A percentile compares a stretch with the other conserved stretches of the same genome.
Evolutionary conservation across 1,140 invertebrate species (phyloP).

Genomic region (Chironomus tepperi): DNA sequence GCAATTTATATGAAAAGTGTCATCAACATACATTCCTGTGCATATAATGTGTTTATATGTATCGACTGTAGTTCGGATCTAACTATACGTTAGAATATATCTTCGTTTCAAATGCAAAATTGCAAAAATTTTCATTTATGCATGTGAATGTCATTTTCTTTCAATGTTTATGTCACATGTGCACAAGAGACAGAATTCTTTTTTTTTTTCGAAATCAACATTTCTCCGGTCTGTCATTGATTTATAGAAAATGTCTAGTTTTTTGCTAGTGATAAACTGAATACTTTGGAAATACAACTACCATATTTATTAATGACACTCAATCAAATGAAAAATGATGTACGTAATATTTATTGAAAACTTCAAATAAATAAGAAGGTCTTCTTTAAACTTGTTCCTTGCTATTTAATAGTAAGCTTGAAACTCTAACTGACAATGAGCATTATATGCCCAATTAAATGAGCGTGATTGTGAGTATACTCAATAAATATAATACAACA

Average conservation of each 20-base stretch:
- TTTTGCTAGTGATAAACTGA: no score
- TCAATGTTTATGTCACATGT: background rate
- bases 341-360: background rate
- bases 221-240: background rate
- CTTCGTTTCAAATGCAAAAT: background rate
- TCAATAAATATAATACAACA: no score
- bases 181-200: no score
- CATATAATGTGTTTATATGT: no score
- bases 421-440: no score
- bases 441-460: no score
- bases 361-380: no score
- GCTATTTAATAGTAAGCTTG: no score
- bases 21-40: background rate
- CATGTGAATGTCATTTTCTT: background rate
- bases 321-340: constrained; percentile 1
- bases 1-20: background rate
- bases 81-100: no score
- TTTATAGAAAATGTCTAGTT: background rate
- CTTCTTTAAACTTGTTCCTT: no score
- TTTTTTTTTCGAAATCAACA: background rate
- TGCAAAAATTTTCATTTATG: background rate
- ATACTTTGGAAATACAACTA: background rate
- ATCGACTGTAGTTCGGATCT: no score
- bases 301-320: background rate
- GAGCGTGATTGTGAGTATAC: no score